These are phyloP conservation scores for Hylaea fasciaria DNA, from an alignment of 2,888 invertebrate genomes.

Conservation along the genomic window DNA sequence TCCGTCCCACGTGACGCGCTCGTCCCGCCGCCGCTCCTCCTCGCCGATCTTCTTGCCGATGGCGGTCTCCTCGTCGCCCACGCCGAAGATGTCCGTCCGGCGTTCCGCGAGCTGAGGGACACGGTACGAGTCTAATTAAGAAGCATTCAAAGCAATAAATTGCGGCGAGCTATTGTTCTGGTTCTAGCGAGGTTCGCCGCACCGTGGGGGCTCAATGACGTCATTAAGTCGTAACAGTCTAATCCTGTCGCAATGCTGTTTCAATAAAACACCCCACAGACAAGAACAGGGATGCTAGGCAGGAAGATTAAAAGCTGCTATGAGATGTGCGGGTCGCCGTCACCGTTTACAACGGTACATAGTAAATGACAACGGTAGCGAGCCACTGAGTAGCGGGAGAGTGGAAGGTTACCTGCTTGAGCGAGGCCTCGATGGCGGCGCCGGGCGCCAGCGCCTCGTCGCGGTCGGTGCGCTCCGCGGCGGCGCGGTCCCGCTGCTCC, in stretches of 20 bases:
- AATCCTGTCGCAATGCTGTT: too few relatives aligned
- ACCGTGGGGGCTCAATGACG: too few relatives aligned
- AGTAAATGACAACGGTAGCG: not conserved
- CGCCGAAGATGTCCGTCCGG: conserved; percentile 99
- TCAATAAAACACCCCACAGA: too few relatives aligned
- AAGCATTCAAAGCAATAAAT: too few relatives aligned
- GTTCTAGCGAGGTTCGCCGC: too few relatives aligned
- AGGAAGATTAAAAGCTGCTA: too few relatives aligned
- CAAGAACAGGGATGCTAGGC: too few relatives aligned
- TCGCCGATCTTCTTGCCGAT: conserved; percentile 99
- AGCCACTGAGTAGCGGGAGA: not conserved
- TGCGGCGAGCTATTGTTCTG: too few relatives aligned
- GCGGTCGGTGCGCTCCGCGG: conserved; percentile 96
- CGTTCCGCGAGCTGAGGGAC: conserved; percentile 93
- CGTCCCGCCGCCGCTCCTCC: conserved; percentile 93
- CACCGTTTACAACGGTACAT: too few relatives aligned
- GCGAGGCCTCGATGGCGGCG: conserved; percentile 97
- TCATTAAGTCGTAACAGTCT: too few relatives aligned
- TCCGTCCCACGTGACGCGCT: conserved; percentile 99
- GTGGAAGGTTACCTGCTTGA: conserved; percentile 87
- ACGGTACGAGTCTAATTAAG: not conserved
- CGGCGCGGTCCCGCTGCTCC: conserved; percentile 97
- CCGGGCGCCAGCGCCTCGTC: conserved; percentile 84
- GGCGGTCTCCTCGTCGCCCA: conserved; percentile 98
- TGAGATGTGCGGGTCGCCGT: too few relatives aligned